phyloP scores from a whole-genome alignment of 2,888 invertebrate species.

The Anaspis maculata region DNA sequence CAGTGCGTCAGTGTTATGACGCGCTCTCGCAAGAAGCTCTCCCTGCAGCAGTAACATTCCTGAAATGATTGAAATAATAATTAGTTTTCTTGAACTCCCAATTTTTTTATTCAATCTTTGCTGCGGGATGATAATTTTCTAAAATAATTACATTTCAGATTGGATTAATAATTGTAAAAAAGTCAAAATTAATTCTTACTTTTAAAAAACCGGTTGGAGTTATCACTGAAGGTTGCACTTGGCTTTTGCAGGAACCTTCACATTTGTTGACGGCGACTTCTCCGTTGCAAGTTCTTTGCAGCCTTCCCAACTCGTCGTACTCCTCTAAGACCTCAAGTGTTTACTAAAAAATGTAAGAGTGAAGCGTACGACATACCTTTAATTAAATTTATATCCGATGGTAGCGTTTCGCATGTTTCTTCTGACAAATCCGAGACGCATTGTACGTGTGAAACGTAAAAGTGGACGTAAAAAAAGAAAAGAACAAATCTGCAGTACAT shows the following conservation, averaged over 20 bases:
- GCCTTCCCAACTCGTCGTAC: constrained; percentile 75
- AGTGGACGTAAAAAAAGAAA: constrained; percentile 9
- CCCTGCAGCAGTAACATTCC: constrained; percentile 91
- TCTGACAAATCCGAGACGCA: constrained; percentile 42
- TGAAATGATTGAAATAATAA: constrained; percentile 35
- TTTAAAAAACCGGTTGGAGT: constrained; percentile 84
- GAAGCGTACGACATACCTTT: constrained; percentile 53
- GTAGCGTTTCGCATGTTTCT: constrained; percentile 78
- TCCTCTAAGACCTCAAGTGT: too few species aligned
- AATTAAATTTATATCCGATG: constrained; percentile 77
- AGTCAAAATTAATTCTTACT: too few species aligned
- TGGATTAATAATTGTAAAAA: too few species aligned
- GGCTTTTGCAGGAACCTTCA: constrained; percentile 86
- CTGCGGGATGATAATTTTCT: too few species aligned
- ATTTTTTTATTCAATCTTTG: too few species aligned
- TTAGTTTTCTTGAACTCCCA: too few species aligned
- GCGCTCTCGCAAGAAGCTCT: constrained; percentile 75
- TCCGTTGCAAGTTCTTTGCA: constrained; percentile 80
- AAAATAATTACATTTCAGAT: too few species aligned
- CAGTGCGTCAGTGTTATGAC: constrained; percentile 74
- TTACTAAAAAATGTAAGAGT: constrained; percentile 18
- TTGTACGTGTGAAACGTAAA: constrained; percentile 22
- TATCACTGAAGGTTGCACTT: constrained; percentile 84
- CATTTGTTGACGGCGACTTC: constrained; percentile 88
- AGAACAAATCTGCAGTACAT: constrained; percentile 18